A percentile compares a stretch with the other conserved stretches of the same genome.
Conservation (phyloP, 2,888 invertebrate genomes). For the Caenorhabditis wallacei region DNA sequence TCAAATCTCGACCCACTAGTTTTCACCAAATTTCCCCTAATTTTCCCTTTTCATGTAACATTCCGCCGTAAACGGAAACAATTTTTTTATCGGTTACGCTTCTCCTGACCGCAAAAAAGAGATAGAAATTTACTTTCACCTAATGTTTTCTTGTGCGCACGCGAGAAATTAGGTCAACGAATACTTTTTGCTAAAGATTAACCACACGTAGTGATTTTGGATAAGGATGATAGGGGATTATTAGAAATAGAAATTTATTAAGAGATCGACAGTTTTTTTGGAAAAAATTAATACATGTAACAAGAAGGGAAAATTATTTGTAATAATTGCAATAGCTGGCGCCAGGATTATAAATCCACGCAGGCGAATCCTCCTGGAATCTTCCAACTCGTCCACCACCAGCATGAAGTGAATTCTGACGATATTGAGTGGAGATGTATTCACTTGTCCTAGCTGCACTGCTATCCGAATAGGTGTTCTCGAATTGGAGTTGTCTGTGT, state of each 20-base stretch:
- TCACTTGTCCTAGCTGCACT: constrained; percentile 77
- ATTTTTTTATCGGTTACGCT: constrained; percentile 13
- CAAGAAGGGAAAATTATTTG: constrained; percentile 55
- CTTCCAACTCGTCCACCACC: constrained; percentile 51
- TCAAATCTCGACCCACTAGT: neutral
- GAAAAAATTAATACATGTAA: constrained; percentile 23
- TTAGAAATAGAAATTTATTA: constrained; percentile 23
- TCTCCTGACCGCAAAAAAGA: constrained; percentile 34
- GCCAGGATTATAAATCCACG: constrained; percentile 80
- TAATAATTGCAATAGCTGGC: constrained; percentile 74
- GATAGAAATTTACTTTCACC: constrained; percentile 26
- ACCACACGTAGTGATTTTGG: neutral
- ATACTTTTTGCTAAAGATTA: constrained; percentile 24
- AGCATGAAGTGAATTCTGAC: constrained; percentile 64
- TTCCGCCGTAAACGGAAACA: neutral
- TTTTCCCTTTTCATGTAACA: constrained; percentile 19
- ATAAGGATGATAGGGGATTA: constrained; percentile 11
- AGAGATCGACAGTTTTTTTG: constrained; percentile 30
- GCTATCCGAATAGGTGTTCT: constrained; percentile 66
- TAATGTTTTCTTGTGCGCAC: constrained; percentile 5
- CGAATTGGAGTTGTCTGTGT: constrained; percentile 62
- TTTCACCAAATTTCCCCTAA: constrained; percentile 30
- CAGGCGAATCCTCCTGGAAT: constrained; percentile 69
- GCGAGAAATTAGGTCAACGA: constrained; percentile 31
- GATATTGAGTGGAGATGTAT: constrained; percentile 78